These are phyloP conservation scores for Lepilemur septentrionalis DNA, from an alignment of 2,797 vertebrate species.

Conservation along the genomic window DNA sequence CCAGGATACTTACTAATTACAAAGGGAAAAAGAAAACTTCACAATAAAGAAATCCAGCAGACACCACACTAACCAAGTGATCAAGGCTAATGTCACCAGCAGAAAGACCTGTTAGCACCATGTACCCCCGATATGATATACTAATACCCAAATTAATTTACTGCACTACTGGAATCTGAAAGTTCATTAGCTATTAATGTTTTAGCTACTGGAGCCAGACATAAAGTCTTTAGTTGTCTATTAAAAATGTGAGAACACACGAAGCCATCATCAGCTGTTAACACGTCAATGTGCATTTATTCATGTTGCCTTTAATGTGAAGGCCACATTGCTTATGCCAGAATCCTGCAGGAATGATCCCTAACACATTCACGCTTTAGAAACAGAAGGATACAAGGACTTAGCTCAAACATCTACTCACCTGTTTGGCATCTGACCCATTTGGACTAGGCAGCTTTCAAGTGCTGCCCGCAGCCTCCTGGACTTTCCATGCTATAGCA, in stretches of 20 bases:
- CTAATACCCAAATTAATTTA: not conserved
- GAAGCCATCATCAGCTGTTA: not conserved
- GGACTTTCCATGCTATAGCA: not conserved
- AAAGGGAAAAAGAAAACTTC: not conserved
- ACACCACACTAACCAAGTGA: not conserved
- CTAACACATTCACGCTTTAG: not conserved
- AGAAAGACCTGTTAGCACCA: not conserved
- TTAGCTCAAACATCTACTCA: not conserved
- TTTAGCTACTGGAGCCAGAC: not conserved
- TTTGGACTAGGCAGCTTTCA: not conserved
- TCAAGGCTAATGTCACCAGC: not conserved
- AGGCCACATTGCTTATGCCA: too few species aligned
- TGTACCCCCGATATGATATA: too few species aligned
- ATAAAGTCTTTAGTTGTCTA: not conserved
- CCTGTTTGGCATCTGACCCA: not conserved
- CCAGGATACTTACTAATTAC: not conserved
- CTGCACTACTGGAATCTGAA: not conserved
- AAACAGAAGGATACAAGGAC: not conserved
- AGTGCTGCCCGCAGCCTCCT: not conserved
- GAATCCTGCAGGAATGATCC: not conserved
- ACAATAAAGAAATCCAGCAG: not conserved
- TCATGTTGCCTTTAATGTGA: not conserved
- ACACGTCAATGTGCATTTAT: not conserved
- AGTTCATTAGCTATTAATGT: not conserved
- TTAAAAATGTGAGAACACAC: not conserved